These are phyloP conservation scores for Oceanodroma leucorhoa DNA, from an alignment of 2,797 vertebrate genomes.

Conservation along the genomic window DNA sequence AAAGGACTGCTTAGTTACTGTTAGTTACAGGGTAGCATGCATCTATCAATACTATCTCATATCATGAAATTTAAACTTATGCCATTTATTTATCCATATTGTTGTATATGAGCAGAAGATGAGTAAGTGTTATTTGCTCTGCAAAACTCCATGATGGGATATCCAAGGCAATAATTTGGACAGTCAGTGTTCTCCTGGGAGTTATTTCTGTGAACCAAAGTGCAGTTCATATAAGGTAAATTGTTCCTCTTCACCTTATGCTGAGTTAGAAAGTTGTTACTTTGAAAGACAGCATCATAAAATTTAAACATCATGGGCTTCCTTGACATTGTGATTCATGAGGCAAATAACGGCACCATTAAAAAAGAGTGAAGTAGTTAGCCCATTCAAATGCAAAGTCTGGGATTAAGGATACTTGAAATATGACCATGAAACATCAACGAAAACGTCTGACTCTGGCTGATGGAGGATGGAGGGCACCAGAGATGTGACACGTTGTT, in stretches of 20 bases:
- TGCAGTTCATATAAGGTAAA: slow-evolving; percentile 27
- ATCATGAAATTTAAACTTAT: background rate
- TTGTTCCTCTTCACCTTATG: slow-evolving; percentile 42
- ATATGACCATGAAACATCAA: background rate
- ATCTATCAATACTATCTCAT: background rate
- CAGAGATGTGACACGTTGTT: background rate
- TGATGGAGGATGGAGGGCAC: background rate
- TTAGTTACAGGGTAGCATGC: background rate
- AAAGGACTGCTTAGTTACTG: background rate
- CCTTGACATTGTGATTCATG: slow-evolving; percentile 49
- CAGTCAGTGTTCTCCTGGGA: slow-evolving; percentile 19
- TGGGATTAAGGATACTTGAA: slow-evolving; percentile 2
- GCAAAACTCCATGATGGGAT: background rate
- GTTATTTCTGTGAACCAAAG: slow-evolving; percentile 32
- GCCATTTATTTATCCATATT: background rate
- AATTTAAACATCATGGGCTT: slow-evolving; percentile 60
- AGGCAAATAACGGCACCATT: slow-evolving; percentile 41
- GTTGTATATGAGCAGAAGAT: background rate
- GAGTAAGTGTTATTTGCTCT: slow-evolving; percentile 19
- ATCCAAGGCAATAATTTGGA: slow-evolving; percentile 26
- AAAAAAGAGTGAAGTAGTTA: slow-evolving; percentile 30
- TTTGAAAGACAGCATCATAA: slow-evolving; percentile 11
- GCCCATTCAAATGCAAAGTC: background rate
- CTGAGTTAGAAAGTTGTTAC: slow-evolving; percentile 46
- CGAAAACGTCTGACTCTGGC: background rate